phyloP scores from a whole-genome alignment of 1,140 invertebrate species.

The Ceratitis capitata region DNA sequence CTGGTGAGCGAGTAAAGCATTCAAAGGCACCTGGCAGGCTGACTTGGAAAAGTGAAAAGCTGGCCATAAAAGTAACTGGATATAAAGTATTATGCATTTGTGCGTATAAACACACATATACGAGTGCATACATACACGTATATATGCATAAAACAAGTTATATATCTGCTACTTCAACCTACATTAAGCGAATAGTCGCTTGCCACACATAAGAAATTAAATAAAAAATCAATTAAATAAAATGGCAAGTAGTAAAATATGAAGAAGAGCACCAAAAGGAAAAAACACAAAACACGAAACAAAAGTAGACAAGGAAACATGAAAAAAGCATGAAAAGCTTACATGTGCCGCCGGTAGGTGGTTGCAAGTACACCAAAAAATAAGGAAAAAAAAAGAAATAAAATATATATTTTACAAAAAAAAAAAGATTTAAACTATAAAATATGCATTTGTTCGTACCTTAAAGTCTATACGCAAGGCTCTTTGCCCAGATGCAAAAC shows the following conservation, averaged over 20 bases:
- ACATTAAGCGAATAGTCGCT: background rate
- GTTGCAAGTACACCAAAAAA: background rate
- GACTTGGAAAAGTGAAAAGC: background rate
- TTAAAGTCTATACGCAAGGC: no score
- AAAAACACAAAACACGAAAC: background rate
- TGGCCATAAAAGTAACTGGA: background rate
- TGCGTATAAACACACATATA: background rate
- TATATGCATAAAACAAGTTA: no score
- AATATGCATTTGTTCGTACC: no score
- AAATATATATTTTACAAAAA: no score
- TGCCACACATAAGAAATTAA: conserved; percentile 1
- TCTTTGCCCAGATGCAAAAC: background rate
- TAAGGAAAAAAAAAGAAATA: background rate
- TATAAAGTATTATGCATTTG: background rate
- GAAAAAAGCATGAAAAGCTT: background rate
- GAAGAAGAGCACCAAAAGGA: background rate
- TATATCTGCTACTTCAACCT: background rate
- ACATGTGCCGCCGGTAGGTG: background rate
- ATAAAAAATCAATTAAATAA: conserved; percentile 32
- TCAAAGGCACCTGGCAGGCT: background rate
- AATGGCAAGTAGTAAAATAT: background rate
- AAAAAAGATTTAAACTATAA: no score
- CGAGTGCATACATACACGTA: background rate
- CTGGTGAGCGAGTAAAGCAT: background rate
- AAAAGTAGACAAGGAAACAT: background rate